Evolutionary conservation across 30 jellyfish, hydroid and myxozoan genomes (phyloP).

Genomic region (Pelagia noctiluca): DNA sequence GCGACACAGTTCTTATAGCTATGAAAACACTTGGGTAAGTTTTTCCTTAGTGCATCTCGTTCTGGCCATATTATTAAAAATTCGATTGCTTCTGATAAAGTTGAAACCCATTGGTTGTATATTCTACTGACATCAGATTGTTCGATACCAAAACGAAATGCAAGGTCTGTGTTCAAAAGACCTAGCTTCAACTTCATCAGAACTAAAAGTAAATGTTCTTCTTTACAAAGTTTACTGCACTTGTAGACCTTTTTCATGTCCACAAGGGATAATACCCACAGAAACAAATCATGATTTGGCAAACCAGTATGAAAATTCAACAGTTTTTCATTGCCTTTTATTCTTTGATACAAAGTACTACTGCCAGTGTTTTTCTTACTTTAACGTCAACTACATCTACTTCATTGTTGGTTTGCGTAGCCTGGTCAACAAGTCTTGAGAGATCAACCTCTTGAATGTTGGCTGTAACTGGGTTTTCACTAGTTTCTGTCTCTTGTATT

Average conservation of each 20-base stretch:
- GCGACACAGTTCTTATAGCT: slow-evolving; percentile 44
- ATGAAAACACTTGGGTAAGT: slow-evolving; percentile 41
- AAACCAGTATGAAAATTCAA: slow-evolving; percentile 38
- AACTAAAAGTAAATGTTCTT: slow-evolving; percentile 32
- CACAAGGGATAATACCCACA: slow-evolving; percentile 27
- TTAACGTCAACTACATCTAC: not conserved
- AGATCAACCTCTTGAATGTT: not conserved
- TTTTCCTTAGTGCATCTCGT: slow-evolving; percentile 29
- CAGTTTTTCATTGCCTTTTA: not conserved
- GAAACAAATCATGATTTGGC: slow-evolving; percentile 5
- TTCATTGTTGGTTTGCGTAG: slow-evolving; percentile 4
- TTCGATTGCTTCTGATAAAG: not conserved
- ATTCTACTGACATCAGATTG: not conserved
- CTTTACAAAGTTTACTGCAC: not conserved
- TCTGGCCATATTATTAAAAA: slow-evolving; percentile 56
- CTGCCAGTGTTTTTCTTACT: too few species aligned
- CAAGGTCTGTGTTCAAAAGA: slow-evolving; percentile 38
- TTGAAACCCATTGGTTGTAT: slow-evolving; percentile 19
- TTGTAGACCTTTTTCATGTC: not conserved
- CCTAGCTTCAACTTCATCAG: slow-evolving; percentile 41
- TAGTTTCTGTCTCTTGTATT: not conserved
- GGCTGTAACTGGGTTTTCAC: not conserved
- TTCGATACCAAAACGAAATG: slow-evolving; percentile 30
- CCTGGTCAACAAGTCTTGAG: not conserved
- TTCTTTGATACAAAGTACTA: slow-evolving; percentile 10